A percentile compares a stretch with the other conserved stretches of the same genome.
Conservation (phyloP, 2,113 vertebrate genomes). For the Strigops habroptila region DNA sequence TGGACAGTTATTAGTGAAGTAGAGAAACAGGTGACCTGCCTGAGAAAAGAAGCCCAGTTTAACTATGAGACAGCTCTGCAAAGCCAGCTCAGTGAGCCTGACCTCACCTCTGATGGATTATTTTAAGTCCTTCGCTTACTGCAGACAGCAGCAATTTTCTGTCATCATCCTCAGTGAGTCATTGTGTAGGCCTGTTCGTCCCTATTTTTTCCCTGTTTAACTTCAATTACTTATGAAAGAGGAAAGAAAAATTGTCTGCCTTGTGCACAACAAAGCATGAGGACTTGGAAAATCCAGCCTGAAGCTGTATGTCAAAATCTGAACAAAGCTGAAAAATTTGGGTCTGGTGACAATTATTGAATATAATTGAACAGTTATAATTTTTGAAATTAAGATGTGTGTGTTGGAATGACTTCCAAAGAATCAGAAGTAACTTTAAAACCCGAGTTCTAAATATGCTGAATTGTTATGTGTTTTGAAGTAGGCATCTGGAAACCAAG, state of each 20-base stretch:
- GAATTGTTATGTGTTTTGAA: not conserved
- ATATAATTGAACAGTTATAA: not conserved
- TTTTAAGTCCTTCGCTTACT: slow-evolving; percentile 39
- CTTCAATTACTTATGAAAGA: slow-evolving; percentile 45
- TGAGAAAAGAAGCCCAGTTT: slow-evolving; percentile 16
- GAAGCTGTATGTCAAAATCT: not conserved
- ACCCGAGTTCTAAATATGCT: not conserved
- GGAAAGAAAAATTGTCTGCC: slow-evolving; percentile 23
- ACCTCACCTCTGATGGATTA: slow-evolving; percentile 9
- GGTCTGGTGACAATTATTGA: not conserved
- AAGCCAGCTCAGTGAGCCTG: not conserved
- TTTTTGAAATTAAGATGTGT: not conserved
- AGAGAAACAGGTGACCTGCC: slow-evolving; percentile 19
- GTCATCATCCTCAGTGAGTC: slow-evolving; percentile 15
- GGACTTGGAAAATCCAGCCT: slow-evolving; percentile 6
- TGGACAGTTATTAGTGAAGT: not conserved
- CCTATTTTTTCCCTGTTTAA: slow-evolving; percentile 40
- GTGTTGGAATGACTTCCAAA: not conserved
- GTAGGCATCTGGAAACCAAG: not conserved
- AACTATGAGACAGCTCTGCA: slow-evolving; percentile 19
- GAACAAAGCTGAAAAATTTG: not conserved
- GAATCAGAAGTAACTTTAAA: not conserved
- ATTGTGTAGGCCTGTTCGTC: not conserved
- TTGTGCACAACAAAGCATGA: slow-evolving; percentile 3
- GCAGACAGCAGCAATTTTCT: slow-evolving; percentile 52